Base-by-base conservation (phyloP, 1,140 invertebrate genomes). In the Apolygus lucorum region DNA sequence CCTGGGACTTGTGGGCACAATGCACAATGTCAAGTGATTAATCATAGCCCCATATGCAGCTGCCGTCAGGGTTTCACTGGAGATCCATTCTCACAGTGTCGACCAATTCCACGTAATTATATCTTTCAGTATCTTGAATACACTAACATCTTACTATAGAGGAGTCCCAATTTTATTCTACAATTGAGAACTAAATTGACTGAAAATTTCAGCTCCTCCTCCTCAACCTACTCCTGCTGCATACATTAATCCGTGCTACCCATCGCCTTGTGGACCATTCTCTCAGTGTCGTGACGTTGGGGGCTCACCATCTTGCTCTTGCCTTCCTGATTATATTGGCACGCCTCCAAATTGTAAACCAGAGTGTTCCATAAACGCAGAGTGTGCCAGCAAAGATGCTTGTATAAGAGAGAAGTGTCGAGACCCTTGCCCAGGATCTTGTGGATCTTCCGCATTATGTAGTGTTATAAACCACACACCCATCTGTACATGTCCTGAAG, bases 1-100 rank as follows among this genome's bases (percentile, higher is more conserved):
- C 76, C 79, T 28, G 81, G 82, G 67, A 77, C 79, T 13, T 86
- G 84, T 75, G 84, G 83, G 13, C 73, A 76, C n/a, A 75, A 78
- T 2, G 84, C 89, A 1, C 78, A 83, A 68, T 91, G 89, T 77
- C 81, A 85, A 78, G 86, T 90, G 34, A 83, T 88, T 14, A 88
- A 87, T 77, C 90, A 92, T 74, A 89, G 86, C 79, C 89, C 90
- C 0, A 85, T 90, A 63, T 92, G 89, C 78, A 86, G 82, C 69
- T 92, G 90, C 78, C 82, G 83, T 28, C 68, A 79, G 17, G 81
- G 80, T 21, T 84, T 84, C 69, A 88, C 85, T 64, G 90, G 90
- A 67, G 88, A 91, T 84, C 87, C 88, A 21, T 90, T 90, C 71
- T 74, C 81, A 2, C 73, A 79, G 70, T 83, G 82, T 75, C 85